phyloP scores from a whole-genome alignment of 2,888 invertebrate genomes.

The Epirrhoe tristata region DNA sequence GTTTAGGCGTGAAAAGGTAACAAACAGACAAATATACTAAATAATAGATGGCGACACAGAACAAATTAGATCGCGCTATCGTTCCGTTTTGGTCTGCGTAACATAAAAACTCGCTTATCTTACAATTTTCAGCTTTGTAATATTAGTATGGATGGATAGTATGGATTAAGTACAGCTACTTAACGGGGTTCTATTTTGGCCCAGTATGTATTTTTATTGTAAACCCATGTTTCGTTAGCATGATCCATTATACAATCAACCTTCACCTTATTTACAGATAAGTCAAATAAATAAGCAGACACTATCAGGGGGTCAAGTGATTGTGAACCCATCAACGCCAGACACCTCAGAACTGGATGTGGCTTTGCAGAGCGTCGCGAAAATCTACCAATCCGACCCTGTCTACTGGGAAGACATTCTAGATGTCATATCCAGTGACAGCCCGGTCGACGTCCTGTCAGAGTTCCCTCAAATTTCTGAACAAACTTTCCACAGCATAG shows the following conservation, averaged over 20 bases:
- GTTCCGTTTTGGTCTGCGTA: no score
- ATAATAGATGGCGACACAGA: no score
- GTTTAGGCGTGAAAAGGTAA: no score
- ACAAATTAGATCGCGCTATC: no score
- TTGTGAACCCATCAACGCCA: conserved; percentile 54
- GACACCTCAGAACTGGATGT: conserved; percentile 58
- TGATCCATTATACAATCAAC: not conserved
- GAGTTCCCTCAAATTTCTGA: conserved; percentile 8
- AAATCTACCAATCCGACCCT: conserved; percentile 56
- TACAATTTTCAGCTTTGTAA: no score
- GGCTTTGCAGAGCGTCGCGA: conserved; percentile 59
- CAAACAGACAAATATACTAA: no score
- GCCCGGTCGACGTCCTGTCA: conserved; percentile 26
- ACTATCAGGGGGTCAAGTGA: conserved; percentile 69
- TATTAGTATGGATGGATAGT: no score
- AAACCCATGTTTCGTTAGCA: no score
- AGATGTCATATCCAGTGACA: conserved; percentile 58
- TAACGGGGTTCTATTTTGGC: no score
- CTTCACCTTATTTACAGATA: conserved; percentile 55
- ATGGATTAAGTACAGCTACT: no score
- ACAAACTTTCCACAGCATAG: conserved; percentile 36
- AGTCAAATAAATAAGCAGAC: conserved; percentile 67
- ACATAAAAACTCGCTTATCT: no score
- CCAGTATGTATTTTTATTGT: no score
- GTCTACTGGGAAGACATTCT: conserved; percentile 57